Conservation (phyloP, 1,140 invertebrate species). For the Galendromus occidentalis region DNA sequence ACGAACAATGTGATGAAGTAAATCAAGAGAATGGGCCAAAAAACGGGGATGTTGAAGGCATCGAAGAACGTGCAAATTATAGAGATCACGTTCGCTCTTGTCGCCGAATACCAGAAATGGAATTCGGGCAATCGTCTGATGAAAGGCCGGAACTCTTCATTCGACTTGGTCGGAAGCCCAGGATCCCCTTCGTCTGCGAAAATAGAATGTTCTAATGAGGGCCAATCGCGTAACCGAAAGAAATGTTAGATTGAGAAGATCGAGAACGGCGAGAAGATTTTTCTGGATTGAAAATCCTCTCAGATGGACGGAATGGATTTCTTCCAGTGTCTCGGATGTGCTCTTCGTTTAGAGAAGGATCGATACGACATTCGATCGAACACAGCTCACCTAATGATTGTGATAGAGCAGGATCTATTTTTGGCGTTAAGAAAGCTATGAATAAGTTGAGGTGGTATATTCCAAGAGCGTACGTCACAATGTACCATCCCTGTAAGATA, state of each 20-base stretch:
- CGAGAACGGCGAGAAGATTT: too few species aligned
- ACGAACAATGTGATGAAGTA: slow-evolving; percentile 96
- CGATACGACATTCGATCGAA: too few species aligned
- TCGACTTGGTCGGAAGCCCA: slow-evolving; percentile 72
- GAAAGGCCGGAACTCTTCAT: slow-evolving; percentile 96
- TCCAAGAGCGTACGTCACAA: slow-evolving; percentile 91
- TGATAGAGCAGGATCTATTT: slow-evolving; percentile 84
- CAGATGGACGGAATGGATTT: too few species aligned
- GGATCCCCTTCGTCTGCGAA: slow-evolving; percentile 49
- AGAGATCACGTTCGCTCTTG: slow-evolving; percentile 79
- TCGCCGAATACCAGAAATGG: slow-evolving; percentile 96
- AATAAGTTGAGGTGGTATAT: slow-evolving; percentile 99
- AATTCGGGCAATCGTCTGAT: slow-evolving; percentile 94
- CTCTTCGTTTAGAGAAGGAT: too few species aligned
- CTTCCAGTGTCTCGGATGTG: too few species aligned
- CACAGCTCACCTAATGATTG: slow-evolving; percentile 54
- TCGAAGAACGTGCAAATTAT: slow-evolving; percentile 90
- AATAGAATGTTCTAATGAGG: too few species aligned
- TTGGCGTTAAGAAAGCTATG: slow-evolving; percentile 96
- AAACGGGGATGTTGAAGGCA: slow-evolving; percentile 95
- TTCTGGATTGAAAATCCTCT: too few species aligned
- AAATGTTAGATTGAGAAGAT: too few species aligned
- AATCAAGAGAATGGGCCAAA: slow-evolving; percentile 99
- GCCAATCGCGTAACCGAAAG: too few species aligned
- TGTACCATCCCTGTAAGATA: slow-evolving; percentile 86